A percentile compares a stretch with the other conserved stretches of the same genome.
Evolutionary conservation across 2,888 invertebrate species (phyloP).

Genomic region (Amphipoea oculea): DNA sequence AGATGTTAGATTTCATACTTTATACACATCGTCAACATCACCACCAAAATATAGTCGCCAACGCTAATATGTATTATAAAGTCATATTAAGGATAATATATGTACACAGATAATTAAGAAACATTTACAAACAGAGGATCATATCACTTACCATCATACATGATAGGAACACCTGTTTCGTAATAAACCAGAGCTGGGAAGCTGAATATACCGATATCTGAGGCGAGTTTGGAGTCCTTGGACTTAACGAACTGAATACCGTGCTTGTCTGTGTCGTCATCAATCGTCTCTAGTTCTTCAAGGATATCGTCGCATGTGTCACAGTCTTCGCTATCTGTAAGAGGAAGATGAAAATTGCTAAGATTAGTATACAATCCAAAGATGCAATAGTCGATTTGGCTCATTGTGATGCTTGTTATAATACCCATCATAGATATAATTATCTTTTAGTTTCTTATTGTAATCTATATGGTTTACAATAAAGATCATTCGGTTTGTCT

Average conservation of each 20-base stretch:
- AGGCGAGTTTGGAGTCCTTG: slow-evolving; percentile 96
- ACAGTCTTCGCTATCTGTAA: slow-evolving; percentile 95
- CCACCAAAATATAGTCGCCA: slow-evolving; percentile 22
- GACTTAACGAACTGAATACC: slow-evolving; percentile 98
- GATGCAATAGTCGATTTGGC: not conserved
- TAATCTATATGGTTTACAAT: not conserved
- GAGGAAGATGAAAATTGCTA: slow-evolving; percentile 14
- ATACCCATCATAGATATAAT: not conserved
- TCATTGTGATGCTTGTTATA: not conserved
- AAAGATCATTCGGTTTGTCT: not conserved
- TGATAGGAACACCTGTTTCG: slow-evolving; percentile 97
- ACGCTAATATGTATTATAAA: slow-evolving; percentile 3
- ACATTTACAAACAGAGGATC: slow-evolving; percentile 27
- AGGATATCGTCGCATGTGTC: slow-evolving; percentile 95
- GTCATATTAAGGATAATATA: slow-evolving; percentile 24
- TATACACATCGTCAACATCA: slow-evolving; percentile 23
- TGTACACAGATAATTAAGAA: slow-evolving; percentile 37
- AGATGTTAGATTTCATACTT: slow-evolving; percentile 64
- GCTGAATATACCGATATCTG: slow-evolving; percentile 97
- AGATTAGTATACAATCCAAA: not conserved
- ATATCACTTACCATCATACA: slow-evolving; percentile 96
- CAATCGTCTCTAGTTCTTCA: slow-evolving; percentile 97
- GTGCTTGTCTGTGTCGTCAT: slow-evolving; percentile 97
- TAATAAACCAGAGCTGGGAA: slow-evolving; percentile 98
- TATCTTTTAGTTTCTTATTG: not conserved